Conservation (phyloP, 2,113 vertebrate species). For the Tursiops truncatus region DNA sequence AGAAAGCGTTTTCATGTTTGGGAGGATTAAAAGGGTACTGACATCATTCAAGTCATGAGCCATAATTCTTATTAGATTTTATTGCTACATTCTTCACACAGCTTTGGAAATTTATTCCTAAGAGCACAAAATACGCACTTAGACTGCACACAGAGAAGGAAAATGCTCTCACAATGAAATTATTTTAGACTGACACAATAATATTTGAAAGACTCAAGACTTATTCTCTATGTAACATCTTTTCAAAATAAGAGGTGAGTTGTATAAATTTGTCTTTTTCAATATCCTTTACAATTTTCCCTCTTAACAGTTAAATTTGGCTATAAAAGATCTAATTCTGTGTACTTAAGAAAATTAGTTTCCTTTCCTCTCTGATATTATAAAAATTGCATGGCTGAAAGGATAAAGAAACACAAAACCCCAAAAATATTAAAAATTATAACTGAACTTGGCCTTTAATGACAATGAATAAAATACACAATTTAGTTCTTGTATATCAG, state of each 20-base stretch:
- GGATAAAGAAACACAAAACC: not conserved
- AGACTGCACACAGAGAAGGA: slow-evolving; percentile 66
- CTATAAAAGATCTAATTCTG: slow-evolving; percentile 17
- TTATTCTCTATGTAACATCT: slow-evolving; percentile 44
- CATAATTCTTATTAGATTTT: slow-evolving; percentile 78
- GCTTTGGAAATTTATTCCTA: slow-evolving; percentile 75
- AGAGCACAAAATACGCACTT: slow-evolving; percentile 76
- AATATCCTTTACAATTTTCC: not conserved
- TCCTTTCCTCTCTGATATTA: not conserved
- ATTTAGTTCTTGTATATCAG: not conserved
- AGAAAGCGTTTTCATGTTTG: slow-evolving; percentile 64
- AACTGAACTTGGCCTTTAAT: not conserved
- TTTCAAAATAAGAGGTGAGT: slow-evolving; percentile 61
- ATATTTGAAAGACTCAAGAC: slow-evolving; percentile 46
- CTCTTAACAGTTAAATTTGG: slow-evolving; percentile 32
- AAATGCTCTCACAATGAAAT: slow-evolving; percentile 78
- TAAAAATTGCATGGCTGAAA: not conserved
- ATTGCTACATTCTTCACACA: slow-evolving; percentile 64
- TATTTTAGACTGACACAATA: slow-evolving; percentile 71
- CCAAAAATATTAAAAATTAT: slow-evolving; percentile 4
- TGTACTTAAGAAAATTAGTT: not conserved
- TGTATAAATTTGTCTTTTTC: slow-evolving; percentile 42
- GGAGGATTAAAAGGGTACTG: slow-evolving; percentile 70
- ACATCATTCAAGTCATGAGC: slow-evolving; percentile 71
- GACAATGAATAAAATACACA: slow-evolving; percentile 36